These are phyloP conservation scores for Drosophila melanosoma DNA, from an alignment of 2,888 invertebrate species.

Conservation along the genomic window DNA sequence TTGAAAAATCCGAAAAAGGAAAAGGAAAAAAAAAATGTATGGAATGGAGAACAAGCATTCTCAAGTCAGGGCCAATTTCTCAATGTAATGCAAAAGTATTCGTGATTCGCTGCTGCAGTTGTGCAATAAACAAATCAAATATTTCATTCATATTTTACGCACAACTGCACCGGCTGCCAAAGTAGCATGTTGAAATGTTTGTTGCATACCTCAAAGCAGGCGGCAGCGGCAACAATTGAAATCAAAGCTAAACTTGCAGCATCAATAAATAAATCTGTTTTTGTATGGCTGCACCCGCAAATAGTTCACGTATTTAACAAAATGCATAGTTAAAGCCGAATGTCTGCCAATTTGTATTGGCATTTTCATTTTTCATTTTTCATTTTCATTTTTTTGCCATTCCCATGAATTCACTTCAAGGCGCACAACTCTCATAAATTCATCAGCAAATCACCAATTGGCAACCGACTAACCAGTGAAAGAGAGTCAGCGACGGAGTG, in stretches of 20 bases:
- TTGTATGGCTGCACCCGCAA: conserved; percentile 25
- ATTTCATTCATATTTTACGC: conserved; percentile 77
- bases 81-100: conserved; percentile 23
- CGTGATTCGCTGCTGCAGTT: conserved; percentile 50
- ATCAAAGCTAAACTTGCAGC: background rate
- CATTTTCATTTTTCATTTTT: conserved; percentile 42
- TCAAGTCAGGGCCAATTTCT: conserved; percentile 31
- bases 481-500: background rate
- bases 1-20: conserved; percentile 48
- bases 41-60: conserved; percentile 5
- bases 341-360: conserved; percentile 50
- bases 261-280: conserved; percentile 3
- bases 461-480: conserved; percentile 28
- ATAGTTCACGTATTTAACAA: conserved; percentile 53
- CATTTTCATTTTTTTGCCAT: conserved; percentile 30
- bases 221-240: background rate
- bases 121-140: conserved; percentile 78
- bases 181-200: conserved; percentile 46
- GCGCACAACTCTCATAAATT: conserved; percentile 68
- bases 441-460: conserved; percentile 61
- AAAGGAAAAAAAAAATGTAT: background rate
- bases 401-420: conserved; percentile 27
- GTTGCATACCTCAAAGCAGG: conserved; percentile 48
- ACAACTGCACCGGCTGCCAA: conserved; percentile 61
- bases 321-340: conserved; percentile 67